A percentile compares a stretch with the other conserved stretches of the same genome.
Conservation (phyloP, 2,113 vertebrate species). For the Sylvietta virens region DNA sequence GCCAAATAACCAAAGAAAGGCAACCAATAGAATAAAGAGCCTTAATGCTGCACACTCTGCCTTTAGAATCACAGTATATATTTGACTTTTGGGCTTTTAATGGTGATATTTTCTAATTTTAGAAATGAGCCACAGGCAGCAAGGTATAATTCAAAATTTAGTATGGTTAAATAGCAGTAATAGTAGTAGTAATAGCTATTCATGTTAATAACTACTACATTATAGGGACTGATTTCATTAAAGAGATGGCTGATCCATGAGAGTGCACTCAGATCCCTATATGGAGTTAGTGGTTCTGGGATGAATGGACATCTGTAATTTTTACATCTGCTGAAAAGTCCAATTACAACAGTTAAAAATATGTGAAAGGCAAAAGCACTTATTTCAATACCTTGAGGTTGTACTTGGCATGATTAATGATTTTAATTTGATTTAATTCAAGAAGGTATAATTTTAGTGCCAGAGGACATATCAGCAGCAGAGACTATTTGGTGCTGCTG, state of each 20-base stretch:
- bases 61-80: neutral
- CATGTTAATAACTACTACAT: neutral
- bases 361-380: neutral
- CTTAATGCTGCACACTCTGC: neutral
- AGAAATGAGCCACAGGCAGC: neutral
- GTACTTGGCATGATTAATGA: neutral
- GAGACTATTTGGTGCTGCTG: neutral
- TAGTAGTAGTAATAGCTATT: neutral
- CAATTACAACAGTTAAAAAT: neutral
- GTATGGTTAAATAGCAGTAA: neutral
- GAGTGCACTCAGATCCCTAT: neutral
- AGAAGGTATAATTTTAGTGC: neutral
- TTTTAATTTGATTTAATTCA: neutral
- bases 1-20: neutral
- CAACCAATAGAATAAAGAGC: neutral
- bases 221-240: neutral
- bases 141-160: neutral
- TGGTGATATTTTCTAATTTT: neutral
- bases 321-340: neutral
- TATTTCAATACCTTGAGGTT: neutral
- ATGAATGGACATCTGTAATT: neutral
- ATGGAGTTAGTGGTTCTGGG: neutral
- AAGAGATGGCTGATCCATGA: neutral
- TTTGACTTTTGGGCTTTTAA: neutral
- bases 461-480: neutral